Conservation (phyloP, 1,140 invertebrate species). For the Gonatopus flavifemur region DNA sequence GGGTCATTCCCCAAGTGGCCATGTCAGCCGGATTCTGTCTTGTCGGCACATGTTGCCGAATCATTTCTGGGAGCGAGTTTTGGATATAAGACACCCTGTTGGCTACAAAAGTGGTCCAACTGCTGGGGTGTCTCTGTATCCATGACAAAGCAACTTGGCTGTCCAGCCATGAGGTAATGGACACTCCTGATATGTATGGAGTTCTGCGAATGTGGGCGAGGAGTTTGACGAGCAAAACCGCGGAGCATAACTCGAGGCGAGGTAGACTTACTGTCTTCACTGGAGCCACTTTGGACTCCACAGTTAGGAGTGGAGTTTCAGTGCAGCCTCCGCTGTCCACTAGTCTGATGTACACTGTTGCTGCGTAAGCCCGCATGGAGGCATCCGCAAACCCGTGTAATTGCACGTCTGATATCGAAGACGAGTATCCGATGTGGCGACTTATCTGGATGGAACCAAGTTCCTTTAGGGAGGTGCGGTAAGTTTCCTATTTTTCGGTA, state of each 20-base stretch:
- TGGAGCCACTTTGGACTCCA: background rate
- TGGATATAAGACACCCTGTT: too few relatives aligned
- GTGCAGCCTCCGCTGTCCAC: background rate
- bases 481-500: background rate
- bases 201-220: background rate
- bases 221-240: background rate
- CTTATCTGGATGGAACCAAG: background rate
- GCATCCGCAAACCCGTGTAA: too few relatives aligned
- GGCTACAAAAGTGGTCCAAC: too few relatives aligned
- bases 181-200: background rate
- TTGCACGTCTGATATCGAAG: background rate
- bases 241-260: background rate
- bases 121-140: too few relatives aligned
- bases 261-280: too few relatives aligned
- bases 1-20: conserved; percentile 21
- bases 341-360: background rate
- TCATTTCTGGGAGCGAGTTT: background rate
- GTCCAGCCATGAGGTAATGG: background rate
- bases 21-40: conserved; percentile 34
- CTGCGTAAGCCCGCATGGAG: too few relatives aligned
- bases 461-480: background rate
- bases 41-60: conserved; percentile 13
- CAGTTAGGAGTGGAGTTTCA: background rate
- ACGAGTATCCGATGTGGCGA: background rate
- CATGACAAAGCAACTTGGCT: too few relatives aligned